A percentile compares a stretch with the other conserved stretches of the same genome.
These are phyloP conservation scores for Pangasius larnaudii DNA, from an alignment of 2,797 vertebrate species.

Conservation along the genomic window DNA sequence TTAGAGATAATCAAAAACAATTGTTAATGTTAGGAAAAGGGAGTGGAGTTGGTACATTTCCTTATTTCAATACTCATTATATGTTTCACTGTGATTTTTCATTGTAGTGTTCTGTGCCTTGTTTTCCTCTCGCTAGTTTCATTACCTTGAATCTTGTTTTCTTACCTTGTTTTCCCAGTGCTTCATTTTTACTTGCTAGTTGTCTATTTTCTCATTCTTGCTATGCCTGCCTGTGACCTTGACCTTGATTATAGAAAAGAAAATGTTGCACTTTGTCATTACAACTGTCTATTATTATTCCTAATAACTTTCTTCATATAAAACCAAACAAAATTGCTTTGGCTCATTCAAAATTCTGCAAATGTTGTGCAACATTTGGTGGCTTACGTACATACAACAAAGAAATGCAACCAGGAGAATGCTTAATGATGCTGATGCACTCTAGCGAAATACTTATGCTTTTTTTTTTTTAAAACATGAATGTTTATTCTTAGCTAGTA, in stretches of 20 bases:
- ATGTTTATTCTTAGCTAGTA: conserved; percentile 16
- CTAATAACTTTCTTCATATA: neutral
- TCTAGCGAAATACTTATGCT: neutral
- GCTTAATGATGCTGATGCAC: neutral
- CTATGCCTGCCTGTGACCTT: neutral
- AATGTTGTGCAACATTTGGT: neutral
- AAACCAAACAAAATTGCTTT: neutral
- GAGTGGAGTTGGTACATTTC: neutral
- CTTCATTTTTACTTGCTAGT: neutral
- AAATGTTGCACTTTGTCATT: neutral
- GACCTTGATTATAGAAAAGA: neutral
- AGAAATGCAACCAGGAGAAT: neutral
- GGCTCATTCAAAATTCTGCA: neutral
- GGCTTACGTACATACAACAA: neutral
- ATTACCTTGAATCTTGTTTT: neutral
- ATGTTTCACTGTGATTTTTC: neutral
- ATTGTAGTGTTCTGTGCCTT: neutral
- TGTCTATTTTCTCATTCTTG: neutral
- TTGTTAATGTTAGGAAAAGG: neutral
- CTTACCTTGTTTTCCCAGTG: neutral
- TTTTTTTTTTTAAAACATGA: neutral
- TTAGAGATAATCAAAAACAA: neutral
- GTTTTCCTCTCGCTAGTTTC: neutral
- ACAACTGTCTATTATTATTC: neutral
- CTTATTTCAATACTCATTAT: neutral